Conservation (phyloP, 2,113 vertebrate species). For the Misgurnus mizolepis region DNA sequence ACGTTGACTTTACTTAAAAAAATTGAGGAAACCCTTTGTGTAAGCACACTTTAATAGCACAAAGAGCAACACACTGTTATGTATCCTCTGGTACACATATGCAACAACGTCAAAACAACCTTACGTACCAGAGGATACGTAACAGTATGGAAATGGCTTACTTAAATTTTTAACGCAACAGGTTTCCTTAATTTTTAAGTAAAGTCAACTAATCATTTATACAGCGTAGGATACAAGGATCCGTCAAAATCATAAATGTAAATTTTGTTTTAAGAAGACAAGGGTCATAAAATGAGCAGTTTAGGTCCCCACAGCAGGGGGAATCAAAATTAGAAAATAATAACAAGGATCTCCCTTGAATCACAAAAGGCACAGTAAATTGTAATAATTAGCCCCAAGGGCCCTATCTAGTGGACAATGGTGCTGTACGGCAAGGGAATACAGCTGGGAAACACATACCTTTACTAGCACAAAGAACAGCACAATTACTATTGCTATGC, state of each 20-base stretch:
- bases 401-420: slow-evolving; percentile 70
- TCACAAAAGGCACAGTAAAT: slow-evolving; percentile 66
- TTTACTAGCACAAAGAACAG: slow-evolving; percentile 61
- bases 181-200: too few species aligned
- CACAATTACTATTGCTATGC: neutral
- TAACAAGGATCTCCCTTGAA: slow-evolving; percentile 68
- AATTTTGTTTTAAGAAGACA: neutral
- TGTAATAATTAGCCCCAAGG: slow-evolving; percentile 78
- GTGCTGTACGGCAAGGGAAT: slow-evolving; percentile 67
- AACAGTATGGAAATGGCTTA: too few species aligned
- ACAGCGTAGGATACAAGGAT: too few species aligned
- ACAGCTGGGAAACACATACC: slow-evolving; percentile 76
- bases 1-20: neutral
- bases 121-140: too few species aligned
- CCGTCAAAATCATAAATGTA: too few species aligned
- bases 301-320: slow-evolving; percentile 42
- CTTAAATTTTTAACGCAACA: too few species aligned
- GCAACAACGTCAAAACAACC: too few species aligned
- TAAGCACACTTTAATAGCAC: too few species aligned
- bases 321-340: slow-evolving; percentile 74
- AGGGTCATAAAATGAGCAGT: slow-evolving; percentile 1
- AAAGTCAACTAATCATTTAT: too few species aligned
- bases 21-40: too few species aligned
- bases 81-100: too few species aligned
- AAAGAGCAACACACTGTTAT: too few species aligned